Base-by-base conservation (phyloP, 37 sponge, comb jelly and placozoan species). In the Cliona cf. orientalis region DNA sequence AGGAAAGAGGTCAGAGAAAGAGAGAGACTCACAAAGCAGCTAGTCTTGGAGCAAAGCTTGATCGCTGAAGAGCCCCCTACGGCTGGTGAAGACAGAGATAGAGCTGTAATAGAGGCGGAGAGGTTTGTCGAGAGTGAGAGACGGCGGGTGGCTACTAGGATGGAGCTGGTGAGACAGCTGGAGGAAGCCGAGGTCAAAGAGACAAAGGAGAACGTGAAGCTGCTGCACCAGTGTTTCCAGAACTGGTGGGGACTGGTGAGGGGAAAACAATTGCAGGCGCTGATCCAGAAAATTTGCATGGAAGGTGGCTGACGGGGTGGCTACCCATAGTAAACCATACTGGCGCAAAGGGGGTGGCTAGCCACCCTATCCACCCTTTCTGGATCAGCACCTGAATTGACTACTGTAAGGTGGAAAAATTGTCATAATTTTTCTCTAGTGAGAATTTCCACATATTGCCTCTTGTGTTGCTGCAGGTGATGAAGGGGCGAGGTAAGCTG, bases 161-260 rank as follows among this genome's bases (percentile, higher is more conserved):
- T 58, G n/a, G 80, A 66, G 12, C 55, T 86, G 7, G 29, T 86
- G 17, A 42, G 46, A 58, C 89, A 89, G 45, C 60, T 89, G 29
- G 57, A 59, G 39, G 89, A 89, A 71, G 63, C 66, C 0, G 84
- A 82, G 25, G 39, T 28, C 2, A 42, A 32, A 1, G 89, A 89
- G 39, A 7, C 63, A 12, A 89, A 77, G 71, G 65, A 69, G 9
- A 72, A 71, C 17, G 29, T 78, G 5, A 82, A 61, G 65, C 7
- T 86, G 66, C 38, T 86, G 41, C 66, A 63, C 39, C 40, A 58
- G n/a, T 86, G 66, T 72, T 86, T 86, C 64, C 39, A 46, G 0
- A 9, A 31, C 4, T 86, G 87, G 87, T 65, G 65, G 2, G 42
- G 38, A 26, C 36, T 11, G 28, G n/a, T n/a, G n/a, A n/a, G n/a